Conservation (phyloP, 2,888 invertebrate genomes). For the Oligia strigilis region DNA sequence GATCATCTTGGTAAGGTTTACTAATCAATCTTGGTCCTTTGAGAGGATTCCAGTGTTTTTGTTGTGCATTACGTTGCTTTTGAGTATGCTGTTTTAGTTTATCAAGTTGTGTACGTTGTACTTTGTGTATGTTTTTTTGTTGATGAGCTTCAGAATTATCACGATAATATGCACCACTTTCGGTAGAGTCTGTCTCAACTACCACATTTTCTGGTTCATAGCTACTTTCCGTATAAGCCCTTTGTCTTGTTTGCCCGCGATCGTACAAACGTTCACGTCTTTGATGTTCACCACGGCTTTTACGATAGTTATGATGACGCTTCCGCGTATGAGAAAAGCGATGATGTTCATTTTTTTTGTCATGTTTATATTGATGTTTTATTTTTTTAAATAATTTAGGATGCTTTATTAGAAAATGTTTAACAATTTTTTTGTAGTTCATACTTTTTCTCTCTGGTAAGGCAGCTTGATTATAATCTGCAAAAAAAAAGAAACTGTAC, state of each 20-base stretch:
- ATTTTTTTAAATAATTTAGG: constrained; percentile 42
- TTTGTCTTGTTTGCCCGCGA: background rate
- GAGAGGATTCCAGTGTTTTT: background rate
- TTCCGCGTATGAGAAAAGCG: background rate
- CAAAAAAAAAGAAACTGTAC: background rate
- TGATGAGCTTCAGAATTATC: background rate
- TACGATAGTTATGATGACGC: constrained; percentile 14
- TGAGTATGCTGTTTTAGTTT: constrained; percentile 1
- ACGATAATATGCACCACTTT: background rate
- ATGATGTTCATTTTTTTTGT: background rate
- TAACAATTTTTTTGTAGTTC: constrained; percentile 37
- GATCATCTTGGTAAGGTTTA: background rate
- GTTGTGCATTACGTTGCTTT: background rate
- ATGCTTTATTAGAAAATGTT: constrained; percentile 35
- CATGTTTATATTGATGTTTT: constrained; percentile 28
- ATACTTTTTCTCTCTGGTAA: constrained; percentile 27
- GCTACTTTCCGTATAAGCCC: background rate
- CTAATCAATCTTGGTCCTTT: background rate
- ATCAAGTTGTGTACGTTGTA: no score
- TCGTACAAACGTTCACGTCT: background rate
- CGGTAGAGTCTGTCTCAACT: background rate
- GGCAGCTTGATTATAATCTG: background rate
- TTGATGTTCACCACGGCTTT: background rate
- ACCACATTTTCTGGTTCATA: background rate
- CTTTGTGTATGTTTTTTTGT: background rate